Evolutionary conservation across 2,113 vertebrate species (phyloP), one percentile per base, ranked within the genome.

Genomic region (Stictonetta naevosa): DNA sequence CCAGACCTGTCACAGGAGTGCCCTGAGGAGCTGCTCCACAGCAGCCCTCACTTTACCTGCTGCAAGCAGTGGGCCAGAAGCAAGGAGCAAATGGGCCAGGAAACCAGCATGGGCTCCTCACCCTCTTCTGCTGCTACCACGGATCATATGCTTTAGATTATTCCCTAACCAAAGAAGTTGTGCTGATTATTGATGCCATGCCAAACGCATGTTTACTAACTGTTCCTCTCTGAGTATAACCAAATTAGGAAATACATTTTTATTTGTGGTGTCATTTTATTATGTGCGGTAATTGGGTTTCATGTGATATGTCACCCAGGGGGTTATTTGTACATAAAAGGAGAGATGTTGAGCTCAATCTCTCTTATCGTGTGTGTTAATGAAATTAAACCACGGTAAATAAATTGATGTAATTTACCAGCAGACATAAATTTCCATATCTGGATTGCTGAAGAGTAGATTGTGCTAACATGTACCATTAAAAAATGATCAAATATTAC

Each of bases 351-450:
- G 68, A 93, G 3, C 53, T 91, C 63, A 95, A n/a, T 94, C 53
- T 42, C 42, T 93, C 75, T 95, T 79, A 92, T 93, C 33, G 11
- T 58, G 4, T 56, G 71, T 67, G 68, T 93, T 97, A 96, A 96
- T 93, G 73, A 95, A 97, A 96, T 95, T 92, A 98, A 97, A 90
- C 67, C 85, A 15, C 55, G n/a, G 64, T 64, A 96, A 97, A 96
- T 97, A 97, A 96, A 95, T 96, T 62, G 74, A 90, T 94, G 59
- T 56, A 88, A 94, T 93, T 95, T 96, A 38, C 83, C 25, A 42
- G 50, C 62, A 71, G 34, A 74, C 52, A 78, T 80, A 95, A 84
- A 95, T 96, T 91, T 59, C 38, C 46, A 18, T 82, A 86, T 64
- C 69, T 66, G 46, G 19, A 26, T 92, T 91, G 25, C 79, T 78